A percentile compares a stretch with the other conserved stretches of the same genome.
phyloP scores from a whole-genome alignment of 2,113 vertebrate genomes.

The Hippocampus barbouri region DNA sequence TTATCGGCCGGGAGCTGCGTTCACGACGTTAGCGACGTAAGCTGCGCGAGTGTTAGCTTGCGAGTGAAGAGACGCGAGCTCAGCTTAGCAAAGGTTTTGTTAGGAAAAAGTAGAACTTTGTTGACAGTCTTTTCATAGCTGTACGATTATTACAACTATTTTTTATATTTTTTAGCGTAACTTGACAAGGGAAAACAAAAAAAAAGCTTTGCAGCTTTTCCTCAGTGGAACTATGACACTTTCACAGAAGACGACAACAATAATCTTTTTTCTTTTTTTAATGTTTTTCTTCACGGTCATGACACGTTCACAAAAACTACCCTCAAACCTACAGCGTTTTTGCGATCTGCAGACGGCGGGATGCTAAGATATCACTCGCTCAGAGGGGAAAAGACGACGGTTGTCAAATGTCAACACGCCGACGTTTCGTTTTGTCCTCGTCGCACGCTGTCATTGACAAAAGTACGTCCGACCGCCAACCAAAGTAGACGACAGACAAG shows the following conservation, averaged over 20 bases:
- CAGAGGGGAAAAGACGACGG: neutral
- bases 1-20: slow-evolving; percentile 48
- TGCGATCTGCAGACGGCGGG: neutral
- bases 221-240: neutral
- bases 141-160: slow-evolving; percentile 64
- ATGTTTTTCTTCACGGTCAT: neutral
- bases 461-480: neutral
- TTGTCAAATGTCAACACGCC: neutral
- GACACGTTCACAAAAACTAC: neutral
- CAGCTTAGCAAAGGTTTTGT: slow-evolving; percentile 49
- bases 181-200: slow-evolving; percentile 30
- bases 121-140: slow-evolving; percentile 69
- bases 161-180: slow-evolving; percentile 73
- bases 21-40: neutral
- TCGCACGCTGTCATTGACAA: neutral
- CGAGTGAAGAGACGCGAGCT: slow-evolving; percentile 9
- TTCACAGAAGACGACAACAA: neutral
- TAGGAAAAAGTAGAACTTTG: slow-evolving; percentile 65
- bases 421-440: neutral
- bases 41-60: neutral
- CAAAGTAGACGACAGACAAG: neutral
- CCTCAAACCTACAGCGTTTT: neutral
- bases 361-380: neutral
- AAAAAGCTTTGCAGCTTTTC: slow-evolving; percentile 6
- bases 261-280: neutral